Base-by-base conservation (phyloP, 2,113 vertebrate genomes). In the Psammodynastes pulverulentus region DNA sequence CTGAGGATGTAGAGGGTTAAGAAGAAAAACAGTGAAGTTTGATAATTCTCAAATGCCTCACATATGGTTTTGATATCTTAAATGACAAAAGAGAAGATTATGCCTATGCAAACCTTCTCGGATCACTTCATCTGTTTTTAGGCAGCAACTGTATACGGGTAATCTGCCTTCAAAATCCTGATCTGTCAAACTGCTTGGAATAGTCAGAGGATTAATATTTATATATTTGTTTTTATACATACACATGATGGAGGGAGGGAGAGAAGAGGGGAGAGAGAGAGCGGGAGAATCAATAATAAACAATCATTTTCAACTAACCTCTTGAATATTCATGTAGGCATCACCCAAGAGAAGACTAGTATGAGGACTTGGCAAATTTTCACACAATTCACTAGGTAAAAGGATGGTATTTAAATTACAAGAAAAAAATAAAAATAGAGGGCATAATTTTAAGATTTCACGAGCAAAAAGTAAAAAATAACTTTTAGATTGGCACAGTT, bases 241-340 rank as follows among this genome's bases (percentile, higher is more conserved):
- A 72, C 15, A 8, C 5, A 72, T 21, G 58, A n/a, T 39, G 17
- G 72, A 79, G 6, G 5, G 29, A 67, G 58, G 15, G 67, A 34
- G 15, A 15, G n/a, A 34, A 72, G n/a, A 1, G 15, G 62, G 13
- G 3, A 34, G n/a, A 19, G 58, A 29, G 23, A 9, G 56, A 9
- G 24, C 3, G 5, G 15, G 9, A 15, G 29, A 67, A 67, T 67
- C 12, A 34, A 67, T 79, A 79, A 79, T 4, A 89, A 34, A 45
- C 3, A 21, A 26, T 67, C 34, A 0, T 12, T 85, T 46, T 56
- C 10, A 10, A 72, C 95, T 95, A 54, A 98, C 98, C 97, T 98
- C 97, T 93, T 98, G 97, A 90, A 98, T 97, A 56, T 96, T 97
- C 97, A 98, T 98, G 79, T 97, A 97, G 24, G 98, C 98, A 62